Base-by-base conservation (phyloP, 2,888 invertebrate species). In the Drosophila peninsularis region DNA sequence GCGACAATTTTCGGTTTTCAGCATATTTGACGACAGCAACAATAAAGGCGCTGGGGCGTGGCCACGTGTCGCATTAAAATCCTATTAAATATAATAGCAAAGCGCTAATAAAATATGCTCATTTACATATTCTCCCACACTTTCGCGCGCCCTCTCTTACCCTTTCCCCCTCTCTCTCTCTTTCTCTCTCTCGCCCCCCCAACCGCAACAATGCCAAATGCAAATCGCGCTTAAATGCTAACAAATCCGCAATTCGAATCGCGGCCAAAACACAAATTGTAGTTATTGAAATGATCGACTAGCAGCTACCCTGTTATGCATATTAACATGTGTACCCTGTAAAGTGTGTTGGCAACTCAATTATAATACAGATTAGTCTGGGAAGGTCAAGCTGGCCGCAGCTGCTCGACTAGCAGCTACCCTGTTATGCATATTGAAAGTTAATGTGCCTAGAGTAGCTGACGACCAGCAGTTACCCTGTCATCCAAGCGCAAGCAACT, bases 41-140 rank as follows among this genome's bases (percentile, higher is more conserved):
- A 36, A 17, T n/a, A n/a, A 36, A 19, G 50, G 37, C 21, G 30
- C 10, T 5, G 17, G 52, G 41, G 41, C 53, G 53, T 71, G 74
- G 45, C 47, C 71, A 61, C 66, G 75, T 82, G 70, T 66, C 75
- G 66, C 73, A 79, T 82, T 82, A 76, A 79, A 82, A 82, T 74
- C 79, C 66, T 71, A 82, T 82, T 81, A 79, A 78, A 69, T 69
- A 75, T 72, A 82, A 81, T 82, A 52, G 72, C 67, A 24, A 47
- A 63, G 45, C 61, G 67, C 67, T 70, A 81, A 83, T 80, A 63
- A 80, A 78, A 81, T 84, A 78, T 81, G 84, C 78, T 84, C 57
- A 84, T 81, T 78, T 75, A 45, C 84, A 78, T 83, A 80, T 75
- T 80, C 49, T 56, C 24, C 41, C 19, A 11, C 52, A 2, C 24